phyloP scores from a whole-genome alignment of 2,797 vertebrate genomes.

The Enteromius paludinosus region DNA sequence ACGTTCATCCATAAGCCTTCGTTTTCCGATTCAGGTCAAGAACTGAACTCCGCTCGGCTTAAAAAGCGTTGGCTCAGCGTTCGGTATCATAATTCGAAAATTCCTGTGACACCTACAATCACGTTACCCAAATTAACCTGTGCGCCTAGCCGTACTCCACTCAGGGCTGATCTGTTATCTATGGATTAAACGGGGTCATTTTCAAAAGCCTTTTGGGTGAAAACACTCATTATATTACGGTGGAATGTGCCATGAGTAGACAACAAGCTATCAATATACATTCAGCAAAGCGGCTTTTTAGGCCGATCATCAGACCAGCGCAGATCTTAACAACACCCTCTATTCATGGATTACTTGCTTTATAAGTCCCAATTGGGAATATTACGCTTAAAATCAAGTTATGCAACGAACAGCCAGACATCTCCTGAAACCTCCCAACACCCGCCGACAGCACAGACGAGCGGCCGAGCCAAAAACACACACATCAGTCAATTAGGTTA shows the following conservation, averaged over 20 bases:
- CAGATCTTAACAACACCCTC: conserved; percentile 41
- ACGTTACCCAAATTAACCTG: conserved; percentile 32
- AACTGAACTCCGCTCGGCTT: not conserved
- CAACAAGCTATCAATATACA: conserved; percentile 53
- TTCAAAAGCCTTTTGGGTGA: conserved; percentile 35
- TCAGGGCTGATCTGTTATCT: conserved; percentile 38
- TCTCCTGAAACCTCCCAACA: conserved; percentile 27
- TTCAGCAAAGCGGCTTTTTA: conserved; percentile 32
- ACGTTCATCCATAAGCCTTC: not conserved
- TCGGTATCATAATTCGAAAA: conserved; percentile 15
- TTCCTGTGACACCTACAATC: conserved; percentile 43
- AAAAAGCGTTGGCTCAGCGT: not conserved
- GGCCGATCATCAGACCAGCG: conserved; percentile 28
- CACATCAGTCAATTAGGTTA: conserved; percentile 54
- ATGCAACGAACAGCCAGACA: conserved; percentile 42
- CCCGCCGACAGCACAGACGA: not conserved
- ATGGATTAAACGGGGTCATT: conserved; percentile 20
- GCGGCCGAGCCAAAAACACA: conserved; percentile 32
- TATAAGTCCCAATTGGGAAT: conserved; percentile 50
- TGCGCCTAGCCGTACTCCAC: conserved; percentile 20
- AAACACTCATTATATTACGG: conserved; percentile 52
- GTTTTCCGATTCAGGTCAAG: not conserved
- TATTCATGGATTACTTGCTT: conserved; percentile 47
- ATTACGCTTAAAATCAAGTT: conserved; percentile 54
- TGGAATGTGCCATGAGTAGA: conserved; percentile 54